A percentile compares a stretch with the other conserved stretches of the same genome.
These are phyloP conservation scores for Drosophila nigromelanica DNA, from an alignment of 1,140 invertebrate species.

Conservation along the genomic window DNA sequence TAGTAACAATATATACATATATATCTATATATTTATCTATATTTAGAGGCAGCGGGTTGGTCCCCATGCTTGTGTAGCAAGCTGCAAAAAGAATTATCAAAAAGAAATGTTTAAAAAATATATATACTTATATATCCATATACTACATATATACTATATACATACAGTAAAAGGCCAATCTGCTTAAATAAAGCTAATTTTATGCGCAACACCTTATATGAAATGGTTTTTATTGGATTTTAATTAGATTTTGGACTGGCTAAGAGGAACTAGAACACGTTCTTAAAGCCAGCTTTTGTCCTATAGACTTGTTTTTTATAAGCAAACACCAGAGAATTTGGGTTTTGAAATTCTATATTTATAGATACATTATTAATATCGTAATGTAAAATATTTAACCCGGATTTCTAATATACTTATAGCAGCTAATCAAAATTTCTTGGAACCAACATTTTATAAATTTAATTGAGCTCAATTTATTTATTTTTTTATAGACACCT, in stretches of 20 bases:
- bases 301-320: too few species aligned
- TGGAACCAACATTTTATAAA: too few species aligned
- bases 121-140: conserved; percentile 4
- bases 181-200: conserved; percentile 58
- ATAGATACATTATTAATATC: too few species aligned
- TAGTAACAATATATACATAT: conserved; percentile 34
- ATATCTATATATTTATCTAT: conserved; percentile 6
- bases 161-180: conserved; percentile 11
- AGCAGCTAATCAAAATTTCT: too few species aligned
- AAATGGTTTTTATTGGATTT: neutral
- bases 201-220: conserved; percentile 19
- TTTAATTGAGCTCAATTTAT: neutral
- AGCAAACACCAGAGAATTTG: too few species aligned
- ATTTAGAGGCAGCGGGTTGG: conserved; percentile 56
- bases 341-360: too few species aligned
- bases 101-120: conserved; percentile 20
- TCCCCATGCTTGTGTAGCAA: conserved; percentile 40
- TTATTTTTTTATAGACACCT: conserved; percentile 31
- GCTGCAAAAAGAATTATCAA: conserved; percentile 35
- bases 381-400: too few species aligned
- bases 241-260: neutral
- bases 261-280: neutral
- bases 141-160: conserved; percentile 23
- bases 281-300: too few species aligned
- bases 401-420: too few species aligned